Evolutionary conservation across 2,113 vertebrate genomes (phyloP), one percentile per base, ranked within the genome.

Genomic region (rabbit (Oryctolagus cuniculus)): DNA sequence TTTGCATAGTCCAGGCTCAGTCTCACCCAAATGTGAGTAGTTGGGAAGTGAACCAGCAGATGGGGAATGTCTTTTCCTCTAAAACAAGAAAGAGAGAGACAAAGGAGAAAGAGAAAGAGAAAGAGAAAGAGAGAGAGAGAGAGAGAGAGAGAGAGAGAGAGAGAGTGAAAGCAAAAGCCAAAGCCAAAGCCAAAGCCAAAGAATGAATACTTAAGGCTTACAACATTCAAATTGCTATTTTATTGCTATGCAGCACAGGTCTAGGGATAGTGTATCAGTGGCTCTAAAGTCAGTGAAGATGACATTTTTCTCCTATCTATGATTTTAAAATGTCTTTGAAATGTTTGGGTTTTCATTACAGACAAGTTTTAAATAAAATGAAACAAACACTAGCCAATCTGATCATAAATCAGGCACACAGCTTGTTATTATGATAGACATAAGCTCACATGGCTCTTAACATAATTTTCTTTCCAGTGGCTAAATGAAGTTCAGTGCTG

Each of bases 311-410:
- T 75, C 15, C 67, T 13, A 66, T 69, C 24, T 69, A 4, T 69
- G 4, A 73, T 38, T 93, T 93, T 82, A 85, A 58, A 7, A 36
- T 73, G 1, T 55, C 5, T 79, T 79, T 82, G 16, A 89, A 82
- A 69, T 78, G 69, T 31, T 72, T 78, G 38, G 51, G 79, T 49
- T 87, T 89, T 34, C 44, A 55, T 66, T 51, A 79, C 4, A 49
- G 13, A 74, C 2, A 0, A 34, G 1, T 61, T 95, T 87, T 80
- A 95, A 96, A 81, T 72, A 80, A 95, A 85, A 69, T 93, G 19
- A 95, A 88, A 84, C 29, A 74, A 74, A 63, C 31, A 73, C 6
- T 67, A 83, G 10, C 24, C n/a, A 94, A n/a, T 36, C 29, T 6
- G 87, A 74, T 12, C 16, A 53, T 29, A 2, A 94, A 9, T 49